Base-by-base conservation (phyloP, 2,797 vertebrate species). In the Chelon labrosus region DNA sequence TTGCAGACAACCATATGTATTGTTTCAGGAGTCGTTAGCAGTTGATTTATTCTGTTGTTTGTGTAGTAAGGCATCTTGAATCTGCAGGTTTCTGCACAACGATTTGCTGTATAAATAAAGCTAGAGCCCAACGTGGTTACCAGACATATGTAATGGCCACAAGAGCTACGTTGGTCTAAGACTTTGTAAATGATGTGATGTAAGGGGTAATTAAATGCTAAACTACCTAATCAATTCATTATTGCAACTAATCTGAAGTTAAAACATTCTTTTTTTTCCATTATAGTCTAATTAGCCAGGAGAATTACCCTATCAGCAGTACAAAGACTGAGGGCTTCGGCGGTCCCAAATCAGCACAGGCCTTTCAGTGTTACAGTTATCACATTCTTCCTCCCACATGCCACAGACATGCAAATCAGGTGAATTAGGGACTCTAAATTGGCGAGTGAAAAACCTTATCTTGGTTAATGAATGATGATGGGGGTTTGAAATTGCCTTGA, bases 201-300 rank as follows among this genome's bases (percentile, higher is more conserved):
- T 68, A 52, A 73, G 50, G 27, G 44, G 39, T 79, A 72, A 86
- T 80, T 88, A 74, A 76, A 80, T 77, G 71, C 68, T 77, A 72
- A 83, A 81, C 70, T 70, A 73, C 58, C 67, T 63, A 82, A 85
- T 87, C 83, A 88, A 84, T 61, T 65, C 70, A 72, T 83, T 61
- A 79, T 85, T 82, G 80, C 69, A 69, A 78, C 69, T 76, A 83
- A 88, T 85, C 75, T 83, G 42, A 84, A 84, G 73, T 81, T 74
- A 82, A 87, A 77, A 80, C 49, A 37, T 77, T 87, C 66, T 74
- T 55, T 79, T 55, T 79, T 78, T 73, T 68, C 72, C 80, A 72
- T 80, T 84, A 82, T 70, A 41, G 60, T 72, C 72, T 83, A 88
- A 86, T 88, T 88, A 88, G 60, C 63, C 53, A 70, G 42, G 65